These are phyloP conservation scores for Ooceraea biroi DNA, from an alignment of 1,140 invertebrate species.

Conservation along the genomic window DNA sequence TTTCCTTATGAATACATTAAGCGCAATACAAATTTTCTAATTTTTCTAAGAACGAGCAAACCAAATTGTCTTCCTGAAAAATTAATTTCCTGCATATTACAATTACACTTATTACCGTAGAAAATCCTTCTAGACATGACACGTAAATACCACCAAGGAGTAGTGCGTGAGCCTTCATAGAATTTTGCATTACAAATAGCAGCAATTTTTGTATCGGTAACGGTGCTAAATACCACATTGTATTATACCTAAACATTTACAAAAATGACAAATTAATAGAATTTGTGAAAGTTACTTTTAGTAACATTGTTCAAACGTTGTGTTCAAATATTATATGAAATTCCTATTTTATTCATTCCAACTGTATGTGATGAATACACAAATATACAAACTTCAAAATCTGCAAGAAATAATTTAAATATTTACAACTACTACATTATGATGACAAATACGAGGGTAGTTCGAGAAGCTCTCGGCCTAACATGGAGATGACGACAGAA, in stretches of 20 bases:
- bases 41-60: too few relatives aligned
- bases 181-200: slow-evolving; percentile 58
- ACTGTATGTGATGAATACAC: background rate
- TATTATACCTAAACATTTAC: slow-evolving; percentile 39
- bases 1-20: too few relatives aligned
- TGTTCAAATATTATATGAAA: background rate
- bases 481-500: too few relatives aligned
- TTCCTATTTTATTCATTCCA: background rate
- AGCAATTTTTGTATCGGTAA: slow-evolving; percentile 47
- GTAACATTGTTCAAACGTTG: background rate
- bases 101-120: slow-evolving; percentile 40
- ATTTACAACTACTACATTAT: background rate
- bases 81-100: too few relatives aligned
- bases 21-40: too few relatives aligned
- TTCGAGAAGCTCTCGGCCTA: too few relatives aligned
- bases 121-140: slow-evolving; percentile 52
- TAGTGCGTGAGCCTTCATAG: background rate
- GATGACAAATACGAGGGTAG: too few relatives aligned
- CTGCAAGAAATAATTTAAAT: background rate
- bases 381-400: background rate
- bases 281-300: too few relatives aligned
- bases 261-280: background rate
- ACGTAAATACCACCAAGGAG: slow-evolving; percentile 29
- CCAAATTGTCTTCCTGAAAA: too few relatives aligned
- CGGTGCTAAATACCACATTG: slow-evolving; percentile 54